A percentile compares a stretch with the other conserved stretches of the same genome.
phyloP scores from a whole-genome alignment of 2,888 invertebrate species.

The Candidula unifasciata region DNA sequence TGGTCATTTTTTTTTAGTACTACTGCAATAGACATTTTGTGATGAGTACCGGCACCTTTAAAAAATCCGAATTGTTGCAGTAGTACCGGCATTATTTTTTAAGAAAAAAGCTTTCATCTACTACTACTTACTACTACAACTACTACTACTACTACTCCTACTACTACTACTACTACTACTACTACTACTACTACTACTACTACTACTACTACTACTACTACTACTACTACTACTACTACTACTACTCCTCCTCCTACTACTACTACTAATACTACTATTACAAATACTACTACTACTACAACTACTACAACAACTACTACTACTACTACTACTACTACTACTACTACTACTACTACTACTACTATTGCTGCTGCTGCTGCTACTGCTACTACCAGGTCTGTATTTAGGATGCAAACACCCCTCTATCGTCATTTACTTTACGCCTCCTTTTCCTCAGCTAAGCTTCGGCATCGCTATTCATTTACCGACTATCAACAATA shows the following conservation, averaged over 20 bases:
- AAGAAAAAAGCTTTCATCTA: neutral
- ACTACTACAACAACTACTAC: slow-evolving; percentile 37
- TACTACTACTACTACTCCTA: slow-evolving; percentile 2
- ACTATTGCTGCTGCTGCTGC: slow-evolving; percentile 13
- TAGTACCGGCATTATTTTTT: neutral
- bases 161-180: slow-evolving; percentile 28
- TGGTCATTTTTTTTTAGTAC: neutral
- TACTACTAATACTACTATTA: slow-evolving; percentile 38
- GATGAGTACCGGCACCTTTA: neutral
- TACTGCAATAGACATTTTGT: slow-evolving; percentile 13
- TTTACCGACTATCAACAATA: too few relatives aligned
- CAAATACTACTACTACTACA: slow-evolving; percentile 30
- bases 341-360: slow-evolving; percentile 35
- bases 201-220: slow-evolving; percentile 18
- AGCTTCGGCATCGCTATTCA: too few relatives aligned
- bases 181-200: neutral
- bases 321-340: slow-evolving; percentile 41
- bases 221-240: slow-evolving; percentile 42
- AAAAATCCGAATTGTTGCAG: neutral
- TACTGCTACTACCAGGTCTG: slow-evolving; percentile 11
- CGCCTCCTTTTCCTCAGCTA: neutral
- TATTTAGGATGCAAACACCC: neutral
- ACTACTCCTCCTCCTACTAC: slow-evolving; percentile 36
- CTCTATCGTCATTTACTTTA: neutral
- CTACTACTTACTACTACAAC: slow-evolving; percentile 23